phyloP scores from a whole-genome alignment of 2,797 vertebrate species.

The Neosilurus hyrtlii region DNA sequence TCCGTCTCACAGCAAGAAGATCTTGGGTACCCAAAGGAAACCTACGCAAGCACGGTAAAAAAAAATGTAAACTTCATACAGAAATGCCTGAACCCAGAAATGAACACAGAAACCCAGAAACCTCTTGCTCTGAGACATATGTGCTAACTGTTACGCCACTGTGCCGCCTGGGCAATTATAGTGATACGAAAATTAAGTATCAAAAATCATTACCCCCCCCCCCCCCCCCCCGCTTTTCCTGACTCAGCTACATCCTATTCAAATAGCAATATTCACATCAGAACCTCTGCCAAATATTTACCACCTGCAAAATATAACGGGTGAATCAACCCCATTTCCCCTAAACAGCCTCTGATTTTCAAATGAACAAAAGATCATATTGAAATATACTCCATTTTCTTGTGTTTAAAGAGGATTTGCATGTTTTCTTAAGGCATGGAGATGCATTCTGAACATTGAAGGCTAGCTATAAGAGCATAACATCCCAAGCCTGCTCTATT shows the following conservation, averaged over 20 bases:
- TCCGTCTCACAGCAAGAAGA: too few relatives aligned
- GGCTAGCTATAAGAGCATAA: conserved; percentile 43
- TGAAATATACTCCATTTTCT: conserved; percentile 42
- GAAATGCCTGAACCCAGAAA: too few relatives aligned
- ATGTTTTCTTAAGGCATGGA: conserved; percentile 38
- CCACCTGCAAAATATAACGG: conserved; percentile 13
- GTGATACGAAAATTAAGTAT: not conserved
- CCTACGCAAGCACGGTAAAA: too few relatives aligned
- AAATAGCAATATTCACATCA: not conserved
- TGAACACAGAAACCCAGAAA: too few relatives aligned
- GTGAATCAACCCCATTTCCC: conserved; percentile 29
- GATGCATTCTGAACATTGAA: conserved; percentile 49
- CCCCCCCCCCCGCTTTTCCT: not conserved
- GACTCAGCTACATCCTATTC: not conserved
- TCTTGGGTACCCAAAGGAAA: too few relatives aligned
- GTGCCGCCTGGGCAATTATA: not conserved
- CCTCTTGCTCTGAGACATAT: too few relatives aligned
- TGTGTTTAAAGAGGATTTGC: conserved; percentile 48
- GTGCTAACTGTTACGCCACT: too few relatives aligned
- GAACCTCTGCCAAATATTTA: conserved; percentile 15
- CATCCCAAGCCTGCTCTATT: conserved; percentile 48
- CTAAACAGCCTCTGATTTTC: not conserved
- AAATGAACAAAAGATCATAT: conserved; percentile 34
- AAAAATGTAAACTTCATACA: too few relatives aligned
- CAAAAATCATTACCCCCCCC: not conserved